These are phyloP conservation scores for Pachycephala philippinensis DNA, from an alignment of 2,113 vertebrate genomes.

Conservation along the genomic window DNA sequence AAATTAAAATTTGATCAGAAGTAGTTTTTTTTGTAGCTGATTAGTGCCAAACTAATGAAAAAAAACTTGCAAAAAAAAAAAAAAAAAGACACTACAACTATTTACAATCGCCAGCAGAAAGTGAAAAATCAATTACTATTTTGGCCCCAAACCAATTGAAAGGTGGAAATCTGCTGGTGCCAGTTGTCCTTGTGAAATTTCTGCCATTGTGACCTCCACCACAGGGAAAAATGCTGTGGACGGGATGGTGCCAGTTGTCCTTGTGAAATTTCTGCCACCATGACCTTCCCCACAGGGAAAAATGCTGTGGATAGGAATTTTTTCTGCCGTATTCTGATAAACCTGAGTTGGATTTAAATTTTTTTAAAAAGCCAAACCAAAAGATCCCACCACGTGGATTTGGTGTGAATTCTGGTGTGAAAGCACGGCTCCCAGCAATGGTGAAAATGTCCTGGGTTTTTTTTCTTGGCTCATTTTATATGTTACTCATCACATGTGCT, in stretches of 20 bases:
- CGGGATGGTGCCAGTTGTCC: not conserved
- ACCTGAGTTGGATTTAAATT: not conserved
- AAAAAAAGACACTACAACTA: not conserved
- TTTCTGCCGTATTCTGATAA: not conserved
- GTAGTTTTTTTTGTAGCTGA: not conserved
- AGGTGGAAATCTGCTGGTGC: slow-evolving; percentile 2
- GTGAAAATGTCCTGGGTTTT: not conserved
- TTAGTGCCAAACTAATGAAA: not conserved
- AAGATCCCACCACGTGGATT: not conserved
- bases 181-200: slow-evolving; percentile 34
- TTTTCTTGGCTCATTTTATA: not conserved
- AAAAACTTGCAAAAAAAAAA: not conserved
- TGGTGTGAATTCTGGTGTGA: not conserved
- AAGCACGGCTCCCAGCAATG: not conserved
- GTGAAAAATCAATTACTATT: slow-evolving; percentile 1
- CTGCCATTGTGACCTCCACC: not conserved
- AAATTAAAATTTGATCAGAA: not conserved
- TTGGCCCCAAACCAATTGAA: slow-evolving; percentile 7
- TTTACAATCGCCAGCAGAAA: not conserved
- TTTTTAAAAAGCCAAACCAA: not conserved
- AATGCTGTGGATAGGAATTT: not conserved
- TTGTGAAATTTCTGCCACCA: slow-evolving; percentile 18
- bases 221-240: not conserved
- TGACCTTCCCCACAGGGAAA: not conserved
- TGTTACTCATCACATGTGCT: not conserved